Evolutionary conservation across 2,113 vertebrate genomes (phyloP).

Genomic region (Laticauda laticaudata): DNA sequence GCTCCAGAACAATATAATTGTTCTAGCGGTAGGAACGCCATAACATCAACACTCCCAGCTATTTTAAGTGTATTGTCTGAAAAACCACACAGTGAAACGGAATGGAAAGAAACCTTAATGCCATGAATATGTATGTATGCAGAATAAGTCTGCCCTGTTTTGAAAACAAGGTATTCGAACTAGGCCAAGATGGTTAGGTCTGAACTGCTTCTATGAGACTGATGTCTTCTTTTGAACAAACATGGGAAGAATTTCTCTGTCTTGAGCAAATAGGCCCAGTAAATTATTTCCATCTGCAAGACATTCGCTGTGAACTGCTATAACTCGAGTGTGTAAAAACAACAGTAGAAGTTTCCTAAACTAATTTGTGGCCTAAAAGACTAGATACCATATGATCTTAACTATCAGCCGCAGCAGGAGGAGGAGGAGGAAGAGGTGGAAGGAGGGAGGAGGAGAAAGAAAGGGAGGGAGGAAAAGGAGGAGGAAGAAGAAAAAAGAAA

Average conservation of each 20-base stretch:
- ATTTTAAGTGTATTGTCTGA: neutral
- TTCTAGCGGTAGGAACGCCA: neutral
- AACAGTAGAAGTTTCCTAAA: neutral
- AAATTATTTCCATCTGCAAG: neutral
- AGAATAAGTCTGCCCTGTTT: neutral
- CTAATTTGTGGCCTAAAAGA: neutral
- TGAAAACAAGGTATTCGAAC: neutral
- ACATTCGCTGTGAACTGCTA: neutral
- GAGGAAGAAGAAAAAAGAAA: too few species aligned
- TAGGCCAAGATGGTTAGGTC: neutral
- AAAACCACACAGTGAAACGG: neutral
- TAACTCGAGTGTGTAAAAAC: neutral
- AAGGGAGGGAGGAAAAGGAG: too few species aligned
- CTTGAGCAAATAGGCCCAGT: neutral
- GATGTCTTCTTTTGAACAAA: neutral
- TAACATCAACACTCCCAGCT: neutral
- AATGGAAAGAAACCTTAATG: neutral
- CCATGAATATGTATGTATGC: neutral
- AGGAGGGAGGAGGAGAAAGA: too few species aligned
- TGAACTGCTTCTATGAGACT: neutral
- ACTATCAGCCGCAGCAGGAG: neutral
- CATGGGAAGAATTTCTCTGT: neutral
- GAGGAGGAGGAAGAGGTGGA: neutral
- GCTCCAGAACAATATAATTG: neutral
- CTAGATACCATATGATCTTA: neutral